Conservation (phyloP, 2,888 invertebrate genomes). For the Napeogenes sylphis region DNA sequence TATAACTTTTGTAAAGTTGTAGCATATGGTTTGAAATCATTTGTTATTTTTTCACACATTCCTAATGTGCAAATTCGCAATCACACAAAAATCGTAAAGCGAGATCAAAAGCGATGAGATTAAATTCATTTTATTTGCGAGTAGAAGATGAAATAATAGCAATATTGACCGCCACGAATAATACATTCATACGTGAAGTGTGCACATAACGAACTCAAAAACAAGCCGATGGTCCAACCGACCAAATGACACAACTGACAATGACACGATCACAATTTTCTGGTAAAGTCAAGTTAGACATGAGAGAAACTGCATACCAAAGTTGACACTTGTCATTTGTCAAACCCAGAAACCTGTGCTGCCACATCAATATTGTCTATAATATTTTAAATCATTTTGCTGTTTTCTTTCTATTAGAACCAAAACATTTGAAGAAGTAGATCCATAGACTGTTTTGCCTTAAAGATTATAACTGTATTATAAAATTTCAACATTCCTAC, state of each 20-base stretch:
- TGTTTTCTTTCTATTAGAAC: too few species aligned
- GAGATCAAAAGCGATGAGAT: conserved; percentile 35
- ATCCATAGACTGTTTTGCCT: too few species aligned
- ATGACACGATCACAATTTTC: conserved; percentile 26
- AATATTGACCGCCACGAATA: conserved; percentile 47
- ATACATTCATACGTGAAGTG: conserved; percentile 43
- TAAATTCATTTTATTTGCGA: conserved; percentile 35
- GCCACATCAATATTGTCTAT: too few species aligned
- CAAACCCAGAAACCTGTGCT: neutral
- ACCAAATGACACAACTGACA: conserved; percentile 40
- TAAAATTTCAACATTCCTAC: too few species aligned
- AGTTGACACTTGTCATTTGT: neutral
- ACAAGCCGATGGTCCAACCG: conserved; percentile 41
- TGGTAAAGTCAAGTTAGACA: neutral
- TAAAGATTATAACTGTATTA: too few species aligned
- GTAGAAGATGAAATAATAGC: conserved; percentile 23
- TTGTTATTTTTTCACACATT: conserved; percentile 65
- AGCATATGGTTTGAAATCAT: conserved; percentile 73
- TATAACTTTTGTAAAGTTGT: conserved; percentile 46
- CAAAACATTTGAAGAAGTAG: too few species aligned
- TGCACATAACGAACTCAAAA: conserved; percentile 51
- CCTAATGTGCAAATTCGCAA: conserved; percentile 46
- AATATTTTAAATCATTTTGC: too few species aligned
- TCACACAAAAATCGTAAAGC: conserved; percentile 41
- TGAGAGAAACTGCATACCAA: neutral